These are phyloP conservation scores for Drosophila punjabiensis DNA, from an alignment of 1,140 invertebrate genomes.

Conservation along the genomic window DNA sequence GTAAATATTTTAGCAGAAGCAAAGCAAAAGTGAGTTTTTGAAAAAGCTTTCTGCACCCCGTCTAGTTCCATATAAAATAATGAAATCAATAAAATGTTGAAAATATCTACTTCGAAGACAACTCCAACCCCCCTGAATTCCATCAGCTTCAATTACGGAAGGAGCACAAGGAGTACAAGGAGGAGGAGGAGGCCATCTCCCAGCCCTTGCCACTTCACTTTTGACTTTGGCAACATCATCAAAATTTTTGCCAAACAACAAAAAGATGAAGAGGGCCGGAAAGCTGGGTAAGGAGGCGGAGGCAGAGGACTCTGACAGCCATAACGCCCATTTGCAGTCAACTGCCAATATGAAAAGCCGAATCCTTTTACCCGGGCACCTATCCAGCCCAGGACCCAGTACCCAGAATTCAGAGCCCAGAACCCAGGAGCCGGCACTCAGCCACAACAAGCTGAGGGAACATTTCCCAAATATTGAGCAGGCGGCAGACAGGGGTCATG, in stretches of 20 bases:
- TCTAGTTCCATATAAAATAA: slow-evolving; percentile 50
- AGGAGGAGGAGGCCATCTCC: slow-evolving; percentile 7
- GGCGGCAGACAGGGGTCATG: slow-evolving; percentile 60
- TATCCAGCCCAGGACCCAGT: slow-evolving; percentile 2
- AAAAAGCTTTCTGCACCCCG: not conserved
- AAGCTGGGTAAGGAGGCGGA: not conserved
- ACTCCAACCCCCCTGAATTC: slow-evolving; percentile 59
- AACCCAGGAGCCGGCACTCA: slow-evolving; percentile 14
- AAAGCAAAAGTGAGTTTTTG: slow-evolving; percentile 23
- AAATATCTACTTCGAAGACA: slow-evolving; percentile 68
- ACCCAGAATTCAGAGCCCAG: not conserved
- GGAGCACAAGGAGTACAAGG: not conserved
- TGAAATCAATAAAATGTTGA: slow-evolving; percentile 79
- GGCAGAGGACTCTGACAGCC: slow-evolving; percentile 51
- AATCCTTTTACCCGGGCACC: slow-evolving; percentile 52
- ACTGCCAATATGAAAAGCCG: slow-evolving; percentile 79
- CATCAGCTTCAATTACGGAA: slow-evolving; percentile 76
- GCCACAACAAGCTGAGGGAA: slow-evolving; percentile 44
- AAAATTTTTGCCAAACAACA: slow-evolving; percentile 78
- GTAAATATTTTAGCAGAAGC: slow-evolving; percentile 7
- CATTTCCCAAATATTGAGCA: slow-evolving; percentile 68
- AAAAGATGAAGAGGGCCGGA: slow-evolving; percentile 51
- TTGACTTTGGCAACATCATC: slow-evolving; percentile 79
- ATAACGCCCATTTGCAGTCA: slow-evolving; percentile 82
- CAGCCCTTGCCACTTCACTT: slow-evolving; percentile 30